A percentile compares a stretch with the other conserved stretches of the same genome.
phyloP scores from a whole-genome alignment of 1,140 invertebrate genomes.

The Drosophila chauvacae region DNA sequence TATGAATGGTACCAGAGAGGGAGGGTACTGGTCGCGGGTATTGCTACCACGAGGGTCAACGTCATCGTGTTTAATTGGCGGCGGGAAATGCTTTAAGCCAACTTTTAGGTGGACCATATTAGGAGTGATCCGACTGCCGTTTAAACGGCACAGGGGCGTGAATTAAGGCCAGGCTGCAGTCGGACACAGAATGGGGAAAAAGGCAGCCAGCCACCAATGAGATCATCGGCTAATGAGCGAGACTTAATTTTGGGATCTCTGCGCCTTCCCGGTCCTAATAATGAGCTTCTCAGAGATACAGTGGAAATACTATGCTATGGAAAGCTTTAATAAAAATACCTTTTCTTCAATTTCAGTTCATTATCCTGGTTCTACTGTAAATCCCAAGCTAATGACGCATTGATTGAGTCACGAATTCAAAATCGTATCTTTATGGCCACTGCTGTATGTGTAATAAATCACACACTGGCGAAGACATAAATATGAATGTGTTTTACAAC shows the following conservation, averaged over 20 bases:
- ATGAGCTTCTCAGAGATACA: conserved; percentile 2
- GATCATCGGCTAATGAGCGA: conserved; percentile 29
- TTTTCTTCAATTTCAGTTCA: too few relatives aligned
- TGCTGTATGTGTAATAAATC: conserved; percentile 12
- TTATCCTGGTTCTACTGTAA: neutral
- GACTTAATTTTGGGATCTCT: conserved; percentile 9
- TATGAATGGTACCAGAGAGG: conserved; percentile 26
- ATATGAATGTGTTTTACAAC: conserved; percentile 5
- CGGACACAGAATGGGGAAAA: conserved; percentile 28
- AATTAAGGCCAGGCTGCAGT: conserved; percentile 71
- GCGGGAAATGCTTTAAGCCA: conserved; percentile 45
- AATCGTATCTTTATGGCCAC: neutral
- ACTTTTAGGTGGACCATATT: conserved; percentile 59
- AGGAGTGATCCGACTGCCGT: conserved; percentile 63
- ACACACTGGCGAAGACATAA: conserved; percentile 7
- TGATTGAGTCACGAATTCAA: conserved; percentile 6
- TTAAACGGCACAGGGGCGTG: conserved; percentile 61
- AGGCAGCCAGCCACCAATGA: conserved; percentile 25
- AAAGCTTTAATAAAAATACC: neutral
- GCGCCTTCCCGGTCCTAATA: conserved; percentile 9
- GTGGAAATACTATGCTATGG: neutral
- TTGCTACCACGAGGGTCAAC: conserved; percentile 59
- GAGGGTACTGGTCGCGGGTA: conserved; percentile 16
- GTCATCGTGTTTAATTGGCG: conserved; percentile 64
- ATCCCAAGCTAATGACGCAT: conserved; percentile 1